These are phyloP conservation scores for Graptemys geographica DNA, from an alignment of 2,797 vertebrate species.

Conservation along the genomic window DNA sequence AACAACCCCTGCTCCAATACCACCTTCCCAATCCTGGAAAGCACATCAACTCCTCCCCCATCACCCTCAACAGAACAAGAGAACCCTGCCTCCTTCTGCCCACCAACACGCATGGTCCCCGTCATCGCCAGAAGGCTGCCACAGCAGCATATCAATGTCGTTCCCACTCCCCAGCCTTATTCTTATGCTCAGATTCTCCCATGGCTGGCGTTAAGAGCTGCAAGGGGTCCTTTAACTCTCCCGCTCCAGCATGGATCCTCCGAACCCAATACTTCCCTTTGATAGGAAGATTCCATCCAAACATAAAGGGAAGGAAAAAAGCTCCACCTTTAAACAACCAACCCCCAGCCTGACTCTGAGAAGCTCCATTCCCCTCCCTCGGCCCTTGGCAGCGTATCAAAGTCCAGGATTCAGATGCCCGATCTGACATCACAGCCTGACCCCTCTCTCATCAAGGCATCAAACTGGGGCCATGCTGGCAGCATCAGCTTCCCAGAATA, in stretches of 20 bases:
- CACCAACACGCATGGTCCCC: neutral
- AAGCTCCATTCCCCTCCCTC: neutral
- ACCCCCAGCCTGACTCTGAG: neutral
- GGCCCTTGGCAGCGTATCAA: accelerated
- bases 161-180: neutral
- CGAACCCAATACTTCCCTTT: neutral
- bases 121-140: neutral
- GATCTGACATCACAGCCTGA: neutral
- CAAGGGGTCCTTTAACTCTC: neutral
- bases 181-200: neutral
- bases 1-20: neutral
- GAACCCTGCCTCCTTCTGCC: neutral
- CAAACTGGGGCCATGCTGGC: neutral
- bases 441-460: neutral
- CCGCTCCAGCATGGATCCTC: neutral
- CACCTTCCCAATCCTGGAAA: neutral
- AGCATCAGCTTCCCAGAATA: neutral
- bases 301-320: neutral
- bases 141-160: neutral
- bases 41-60: neutral
- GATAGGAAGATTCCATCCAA: neutral
- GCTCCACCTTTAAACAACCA: neutral
- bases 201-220: neutral
- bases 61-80: neutral
- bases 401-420: neutral